phyloP scores from a whole-genome alignment of 64 coral and sea anemone genomes.

The Montipora sp. region DNA sequence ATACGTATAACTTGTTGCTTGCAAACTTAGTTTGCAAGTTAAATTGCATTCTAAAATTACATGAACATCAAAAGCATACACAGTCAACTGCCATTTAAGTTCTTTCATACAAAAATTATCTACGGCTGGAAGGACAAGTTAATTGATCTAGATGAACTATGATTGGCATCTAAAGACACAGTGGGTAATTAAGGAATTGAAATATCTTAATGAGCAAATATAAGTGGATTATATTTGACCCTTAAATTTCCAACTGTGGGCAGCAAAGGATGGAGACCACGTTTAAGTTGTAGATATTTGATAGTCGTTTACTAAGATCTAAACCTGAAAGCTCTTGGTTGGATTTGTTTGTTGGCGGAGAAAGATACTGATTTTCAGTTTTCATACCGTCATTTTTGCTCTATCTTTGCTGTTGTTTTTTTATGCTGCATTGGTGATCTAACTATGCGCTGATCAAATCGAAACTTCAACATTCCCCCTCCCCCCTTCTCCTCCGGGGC shows the following conservation, averaged over 20 bases:
- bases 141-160: neutral
- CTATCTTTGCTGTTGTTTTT: neutral
- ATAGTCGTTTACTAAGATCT: constrained; percentile 3
- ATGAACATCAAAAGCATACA: neutral
- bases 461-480: too few relatives aligned
- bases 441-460: neutral
- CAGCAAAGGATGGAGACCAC: neutral
- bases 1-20: constrained; percentile 7
- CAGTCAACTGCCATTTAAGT: neutral
- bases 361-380: constrained; percentile 8
- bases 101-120: constrained; percentile 12
- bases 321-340: neutral
- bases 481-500: too few relatives aligned
- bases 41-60: neutral
- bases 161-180: constrained; percentile 8
- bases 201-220: constrained; percentile 2
- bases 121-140: neutral
- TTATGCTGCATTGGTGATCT: too few relatives aligned
- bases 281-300: constrained; percentile 3
- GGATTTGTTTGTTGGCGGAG: neutral
- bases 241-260: constrained; percentile 9
- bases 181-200: constrained; percentile 6
- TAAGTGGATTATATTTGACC: neutral
- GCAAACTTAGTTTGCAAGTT: constrained; percentile 6
- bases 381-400: constrained; percentile 1